Evolutionary conservation across 2,888 invertebrate genomes (phyloP).

Genomic region (Beris morrisii): DNA sequence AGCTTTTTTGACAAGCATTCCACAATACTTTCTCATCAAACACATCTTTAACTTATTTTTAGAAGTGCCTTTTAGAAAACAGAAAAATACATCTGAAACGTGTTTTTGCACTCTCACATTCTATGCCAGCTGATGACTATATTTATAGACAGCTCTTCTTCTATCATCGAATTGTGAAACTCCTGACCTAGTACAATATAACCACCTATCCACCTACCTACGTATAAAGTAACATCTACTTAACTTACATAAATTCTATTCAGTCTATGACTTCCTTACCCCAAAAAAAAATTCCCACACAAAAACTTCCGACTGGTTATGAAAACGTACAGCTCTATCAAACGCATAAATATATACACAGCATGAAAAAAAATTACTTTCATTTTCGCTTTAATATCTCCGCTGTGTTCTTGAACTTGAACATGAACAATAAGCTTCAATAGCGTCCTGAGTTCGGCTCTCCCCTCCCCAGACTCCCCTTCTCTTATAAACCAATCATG

Average conservation of each 20-base stretch:
- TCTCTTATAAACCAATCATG: conserved; percentile 23
- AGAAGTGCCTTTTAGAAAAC: too few species aligned
- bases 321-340: conserved; percentile 24
- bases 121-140: too few species aligned
- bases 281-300: conserved; percentile 25
- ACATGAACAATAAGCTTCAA: conserved; percentile 27
- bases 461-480: neutral
- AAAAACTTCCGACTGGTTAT: conserved; percentile 25
- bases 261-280: conserved; percentile 14
- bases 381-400: conserved; percentile 28
- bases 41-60: too few species aligned
- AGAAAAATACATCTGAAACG: too few species aligned
- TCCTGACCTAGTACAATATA: conserved; percentile 26
- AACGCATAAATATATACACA: conserved; percentile 27
- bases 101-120: too few species aligned
- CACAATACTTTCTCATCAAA: too few species aligned
- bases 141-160: too few species aligned
- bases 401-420: conserved; percentile 28
- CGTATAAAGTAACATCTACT: neutral
- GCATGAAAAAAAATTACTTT: conserved; percentile 28
- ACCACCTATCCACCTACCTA: neutral
- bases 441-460: conserved; percentile 16
- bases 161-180: conserved; percentile 12
- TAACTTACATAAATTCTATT: conserved; percentile 12
- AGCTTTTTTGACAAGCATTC: too few species aligned